These are phyloP conservation scores for Cardinalis cardinalis DNA, from an alignment of 2,113 vertebrate genomes.

Conservation along the genomic window DNA sequence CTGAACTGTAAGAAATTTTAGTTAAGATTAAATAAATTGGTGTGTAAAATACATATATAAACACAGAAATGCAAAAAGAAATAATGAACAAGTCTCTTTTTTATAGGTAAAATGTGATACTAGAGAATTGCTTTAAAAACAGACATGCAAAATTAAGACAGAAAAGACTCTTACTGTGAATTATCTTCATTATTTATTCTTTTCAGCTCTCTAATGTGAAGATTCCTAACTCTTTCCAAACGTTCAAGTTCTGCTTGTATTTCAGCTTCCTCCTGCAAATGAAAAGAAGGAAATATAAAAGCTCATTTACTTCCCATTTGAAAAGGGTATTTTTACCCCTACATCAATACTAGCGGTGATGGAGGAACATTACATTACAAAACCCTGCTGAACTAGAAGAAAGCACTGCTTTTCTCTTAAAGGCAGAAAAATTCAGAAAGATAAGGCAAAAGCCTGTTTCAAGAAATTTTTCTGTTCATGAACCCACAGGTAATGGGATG, in stretches of 20 bases:
- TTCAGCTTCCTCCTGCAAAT: conserved; percentile 98
- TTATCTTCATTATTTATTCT: conserved; percentile 99
- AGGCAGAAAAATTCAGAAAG: conserved; percentile 47
- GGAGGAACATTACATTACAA: conserved; percentile 60
- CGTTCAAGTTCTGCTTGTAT: conserved; percentile 98
- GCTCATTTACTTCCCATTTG: conserved; percentile 68
- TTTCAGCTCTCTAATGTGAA: conserved; percentile 99
- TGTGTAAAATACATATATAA: background rate
- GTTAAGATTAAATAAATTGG: background rate
- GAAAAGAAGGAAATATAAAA: conserved; percentile 66
- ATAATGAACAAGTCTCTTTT: background rate
- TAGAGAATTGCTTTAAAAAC: background rate
- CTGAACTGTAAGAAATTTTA: background rate
- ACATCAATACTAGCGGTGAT: conserved; percentile 45
- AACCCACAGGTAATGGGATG: conserved; percentile 53
- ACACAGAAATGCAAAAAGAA: background rate
- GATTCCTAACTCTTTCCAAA: conserved; percentile 97
- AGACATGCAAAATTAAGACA: conserved; percentile 31
- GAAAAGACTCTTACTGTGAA: conserved; percentile 89
- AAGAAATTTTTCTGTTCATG: conserved; percentile 42
- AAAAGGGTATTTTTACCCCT: conserved; percentile 67
- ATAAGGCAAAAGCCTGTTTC: conserved; percentile 51
- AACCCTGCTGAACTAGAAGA: conserved; percentile 54
- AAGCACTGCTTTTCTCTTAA: conserved; percentile 42
- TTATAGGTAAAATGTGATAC: background rate